Evolutionary conservation across 1,140 invertebrate genomes (phyloP), one percentile per base, ranked within the genome.

Genomic region (Achroia grisella): DNA sequence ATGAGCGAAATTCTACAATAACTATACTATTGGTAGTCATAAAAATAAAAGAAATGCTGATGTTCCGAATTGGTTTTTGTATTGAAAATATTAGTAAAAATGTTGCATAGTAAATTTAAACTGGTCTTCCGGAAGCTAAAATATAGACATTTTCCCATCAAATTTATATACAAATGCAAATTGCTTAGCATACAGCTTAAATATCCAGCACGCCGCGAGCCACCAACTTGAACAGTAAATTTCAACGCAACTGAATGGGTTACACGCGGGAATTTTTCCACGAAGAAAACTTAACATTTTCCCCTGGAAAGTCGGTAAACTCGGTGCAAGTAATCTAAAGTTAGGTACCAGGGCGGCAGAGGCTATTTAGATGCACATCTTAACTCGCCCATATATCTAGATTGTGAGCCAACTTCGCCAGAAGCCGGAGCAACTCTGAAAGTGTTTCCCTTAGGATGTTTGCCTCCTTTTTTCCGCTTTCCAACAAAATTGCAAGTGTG

Each of bases 351-450:
- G 61, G 67, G 64, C 60, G 66, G 71, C 77, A 65, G 65, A 68
- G 67, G 79, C 79, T 79, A 78, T 83, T 83, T 81, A 83, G 79
- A 83, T 81, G 79, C 70, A 75, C 77, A 83, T 83, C 79, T 83
- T 78, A 81, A 79, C 77, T 77, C 67, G 58, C 48, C 71, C 64
- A 76, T 83, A 83, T 79, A 81, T 83, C 79, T 83, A 78, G 70
- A 83, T 83, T 83, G 76, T 76, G 65, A 50, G 39, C 44, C 53
- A 63, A 58, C 15, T 60, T 63, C 47, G 47, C 35, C 53, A 34
- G 52, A 45, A 48, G 46, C 52, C 55, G 53, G 50, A 51, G 43
- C 34, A 68, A 70, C 62, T 68, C 59, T 44, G 51, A 52, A 64
- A 66, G 59, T 66, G 64, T 71, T 71, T 65, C 54, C 48, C 13